Evolutionary conservation across 1,140 invertebrate species (phyloP), one percentile per base, ranked within the genome.

Genomic region (Drosophila kepulauana): DNA sequence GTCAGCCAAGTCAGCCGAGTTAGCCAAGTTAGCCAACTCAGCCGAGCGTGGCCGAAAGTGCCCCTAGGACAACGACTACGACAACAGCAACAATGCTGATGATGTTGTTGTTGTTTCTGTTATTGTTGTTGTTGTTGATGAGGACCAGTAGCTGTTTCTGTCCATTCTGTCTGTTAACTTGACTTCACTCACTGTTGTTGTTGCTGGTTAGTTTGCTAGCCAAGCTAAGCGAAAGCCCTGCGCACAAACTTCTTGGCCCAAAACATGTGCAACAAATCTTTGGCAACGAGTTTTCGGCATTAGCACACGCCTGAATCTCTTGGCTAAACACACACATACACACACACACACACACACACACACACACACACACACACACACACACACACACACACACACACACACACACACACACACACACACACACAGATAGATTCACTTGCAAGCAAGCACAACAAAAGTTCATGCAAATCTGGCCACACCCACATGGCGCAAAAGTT

Each of bases 261-360:
- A 88, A 88, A 86, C 82, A 87, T 87, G 82, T 87, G 84, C 82
- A 82, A 68, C 82, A 82, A 25, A 88, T 86, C 82, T 78, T 81
- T 76, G 74, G 59, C 65, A 45, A 45, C 70, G 71, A 82, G 80
- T 79, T 87, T 87, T 61, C 79, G 70, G 82, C 80, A 87, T 88
- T 80, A 87, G 82, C 82, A 87, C 84, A 87, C 84, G 84, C 82
- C 84, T 75, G 69, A 87, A 68, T 87, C 71, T 86, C 82, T 82
- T 86, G 56, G 58, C 67, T 78, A 63, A 65, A 68, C 79, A 70
- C 43, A 75, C 33, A 46, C 35, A 65, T 35, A 65, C 48, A 28
- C 35, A 43, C 61, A 28, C 33, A 13, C 46, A 25, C 61, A 5
- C 61, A 38, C 30, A 49, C 56, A 33, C 33, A 33, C 35, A 38